Base-by-base conservation (phyloP, 2,888 invertebrate genomes). In the Brenthis daphne region DNA sequence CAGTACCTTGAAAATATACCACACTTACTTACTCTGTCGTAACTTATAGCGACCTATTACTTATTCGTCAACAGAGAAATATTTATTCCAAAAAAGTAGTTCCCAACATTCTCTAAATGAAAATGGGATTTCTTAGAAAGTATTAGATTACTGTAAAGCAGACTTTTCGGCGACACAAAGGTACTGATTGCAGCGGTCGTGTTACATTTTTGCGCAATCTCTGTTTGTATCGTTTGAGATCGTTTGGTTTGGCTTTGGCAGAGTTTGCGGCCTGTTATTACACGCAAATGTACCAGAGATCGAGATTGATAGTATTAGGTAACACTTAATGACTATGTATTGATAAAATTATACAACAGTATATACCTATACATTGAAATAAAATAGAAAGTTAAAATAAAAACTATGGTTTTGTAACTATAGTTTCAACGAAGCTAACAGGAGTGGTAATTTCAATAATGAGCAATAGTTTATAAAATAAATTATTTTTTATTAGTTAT, bases 101-200 rank as follows among this genome's bases (percentile, higher is more conserved):
- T n/a, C 63, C 8, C 13, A 63, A 51, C 48, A 16, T 50, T 13
- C 33, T 16, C 16, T 16, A 51, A 50, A 12, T 2, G 51, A 53
- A 29, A 63, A 58, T 58, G 24, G 16, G 29, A 14, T 48, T 66
- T 70, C 68, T 68, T 11, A 56, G 65, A 70, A 70, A 72, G 74
- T 74, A 74, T 74, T 69, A 61, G 37, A 65, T 74, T 74, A 69
- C 73, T 14, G 57, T 11, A 43, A n/a, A 47, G 51, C 63, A 72
- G 67, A 68, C 67, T 20, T 47, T 65, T 56, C 69, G 73, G 73
- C 64, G 66, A 13, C 69, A 72, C 73, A 74, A 74, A 74, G 71
- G 50, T 47, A 33, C 33, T 14, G 37, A 64, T 48, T n/a, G 69
- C 70, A 67, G 70, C 63, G 68, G 64, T 57, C 66, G 47, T 43